Evolutionary conservation across 2,888 invertebrate species (phyloP), one percentile per base, ranked within the genome.

Genomic region (Lordiphosa fenestrarum): DNA sequence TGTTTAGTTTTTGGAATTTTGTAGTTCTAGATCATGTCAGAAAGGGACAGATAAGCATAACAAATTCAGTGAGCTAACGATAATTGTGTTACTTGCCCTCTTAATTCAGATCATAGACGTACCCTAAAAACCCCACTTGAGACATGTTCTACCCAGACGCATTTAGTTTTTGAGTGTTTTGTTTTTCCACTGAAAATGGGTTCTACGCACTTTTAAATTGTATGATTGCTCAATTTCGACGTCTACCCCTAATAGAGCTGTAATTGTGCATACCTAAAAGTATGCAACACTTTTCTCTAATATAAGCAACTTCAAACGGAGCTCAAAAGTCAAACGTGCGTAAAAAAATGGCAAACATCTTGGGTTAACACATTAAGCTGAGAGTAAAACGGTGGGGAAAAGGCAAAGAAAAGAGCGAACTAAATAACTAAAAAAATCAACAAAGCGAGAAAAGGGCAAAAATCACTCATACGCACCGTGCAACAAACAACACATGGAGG

Each of bases 381-480:
- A 38, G 40, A 35, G 7, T 1, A 35, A 10, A 25, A 2, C n/a
- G 13, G 3, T 0, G 10, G 12, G 40, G 10, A 6, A 7, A 5
- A 37, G 7, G 36, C 7, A 15, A 15, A 23, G 6, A n/a, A 4
- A 44, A 35, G 23, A 30, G 10, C n/a, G 38, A 46, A 23, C 21
- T 61, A 61, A 66, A 54, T 64, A 66, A 66, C 42, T 60, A 47
- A 49, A 53, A 30, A 69, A 71, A 10, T 48, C 62, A 62, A 53
- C 59, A 59, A 59, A 36, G 48, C 40, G 66, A 56, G 64, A 64
- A 67, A 56, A 51, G 37, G 46, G 59, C 21, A 38, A 55, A 73
- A 71, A 64, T 69, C 61, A 64, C 60, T 53, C 51, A 55, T 41
- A 59, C 75, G 71, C 71, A 71, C 49, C 51, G 48, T 64, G 40